Percentiles rank a stretch among this genome's conserved stretches.
phyloP scores from a whole-genome alignment of 2,797 vertebrate species.

The Chloroceryle amazona region DNA sequence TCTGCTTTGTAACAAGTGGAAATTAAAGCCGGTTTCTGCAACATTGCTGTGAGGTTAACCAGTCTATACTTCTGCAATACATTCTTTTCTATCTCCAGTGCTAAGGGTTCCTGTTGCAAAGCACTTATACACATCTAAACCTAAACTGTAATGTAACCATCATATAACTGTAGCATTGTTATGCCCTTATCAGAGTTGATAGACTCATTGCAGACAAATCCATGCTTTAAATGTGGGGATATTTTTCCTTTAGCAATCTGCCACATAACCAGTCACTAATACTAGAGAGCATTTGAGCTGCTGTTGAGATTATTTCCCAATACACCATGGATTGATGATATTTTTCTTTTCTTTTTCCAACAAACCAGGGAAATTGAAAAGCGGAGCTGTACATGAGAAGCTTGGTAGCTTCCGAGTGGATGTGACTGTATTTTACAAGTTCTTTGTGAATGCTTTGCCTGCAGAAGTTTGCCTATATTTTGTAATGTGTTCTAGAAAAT shows the following conservation, averaged over 20 bases:
- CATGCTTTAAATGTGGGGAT: background rate
- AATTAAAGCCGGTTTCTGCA: background rate
- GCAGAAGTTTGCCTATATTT: background rate
- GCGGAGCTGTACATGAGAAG: background rate
- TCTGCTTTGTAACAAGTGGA: background rate
- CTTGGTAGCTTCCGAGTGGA: background rate
- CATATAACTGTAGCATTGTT: background rate
- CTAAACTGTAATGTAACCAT: background rate
- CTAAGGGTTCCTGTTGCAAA: background rate
- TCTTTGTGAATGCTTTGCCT: background rate
- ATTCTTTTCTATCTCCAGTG: background rate
- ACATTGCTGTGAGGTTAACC: background rate
- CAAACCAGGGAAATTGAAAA: background rate
- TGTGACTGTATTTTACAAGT: background rate
- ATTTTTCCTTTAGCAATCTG: background rate
- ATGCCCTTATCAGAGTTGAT: background rate
- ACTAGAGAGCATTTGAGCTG: background rate
- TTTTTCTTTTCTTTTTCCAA: background rate
- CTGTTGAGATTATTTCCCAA: background rate
- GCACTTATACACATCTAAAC: fast-evolving
- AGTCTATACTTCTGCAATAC: background rate
- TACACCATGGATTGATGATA: background rate
- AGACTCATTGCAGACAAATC: background rate
- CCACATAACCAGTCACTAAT: too few species aligned
- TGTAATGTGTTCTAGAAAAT: background rate